Conservation (phyloP, 2,888 invertebrate species). For the Dicycla oo region DNA sequence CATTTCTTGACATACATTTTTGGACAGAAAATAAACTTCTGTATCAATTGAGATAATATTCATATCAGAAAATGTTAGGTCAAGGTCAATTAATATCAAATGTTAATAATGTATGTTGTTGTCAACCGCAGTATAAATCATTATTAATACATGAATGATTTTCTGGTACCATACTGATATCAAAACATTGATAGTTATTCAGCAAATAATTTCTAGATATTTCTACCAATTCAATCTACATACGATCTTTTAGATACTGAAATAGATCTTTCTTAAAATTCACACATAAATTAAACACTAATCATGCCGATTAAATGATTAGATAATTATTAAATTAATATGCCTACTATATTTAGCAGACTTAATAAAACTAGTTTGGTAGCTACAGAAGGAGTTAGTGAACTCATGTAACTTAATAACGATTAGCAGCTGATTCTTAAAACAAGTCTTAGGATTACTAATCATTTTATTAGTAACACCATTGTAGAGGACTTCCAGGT, state of each 20-base stretch:
- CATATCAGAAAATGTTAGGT: slow-evolving; percentile 13
- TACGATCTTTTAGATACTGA: neutral
- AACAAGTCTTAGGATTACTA: slow-evolving; percentile 13
- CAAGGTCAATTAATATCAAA: slow-evolving; percentile 45
- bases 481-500: neutral
- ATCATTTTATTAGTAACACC: neutral
- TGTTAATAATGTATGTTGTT: slow-evolving; percentile 6
- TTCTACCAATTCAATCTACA: neutral
- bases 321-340: slow-evolving; percentile 22
- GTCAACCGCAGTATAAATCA: slow-evolving; percentile 1
- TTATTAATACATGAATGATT: neutral
- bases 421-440: slow-evolving; percentile 49
- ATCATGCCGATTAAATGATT: slow-evolving; percentile 5
- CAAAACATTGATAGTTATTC: neutral
- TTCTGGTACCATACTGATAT: slow-evolving; percentile 8
- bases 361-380: slow-evolving; percentile 50
- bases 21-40: neutral
- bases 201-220: neutral
- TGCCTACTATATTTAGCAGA: slow-evolving; percentile 22
- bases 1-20: neutral
- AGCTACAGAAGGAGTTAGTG: slow-evolving; percentile 33
- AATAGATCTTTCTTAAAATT: neutral
- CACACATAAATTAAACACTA: slow-evolving; percentile 1
- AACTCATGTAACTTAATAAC: slow-evolving; percentile 28
- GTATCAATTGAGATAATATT: slow-evolving; percentile 5